These are phyloP conservation scores for Otus sunia DNA, from an alignment of 2,113 vertebrate species.

Conservation along the genomic window DNA sequence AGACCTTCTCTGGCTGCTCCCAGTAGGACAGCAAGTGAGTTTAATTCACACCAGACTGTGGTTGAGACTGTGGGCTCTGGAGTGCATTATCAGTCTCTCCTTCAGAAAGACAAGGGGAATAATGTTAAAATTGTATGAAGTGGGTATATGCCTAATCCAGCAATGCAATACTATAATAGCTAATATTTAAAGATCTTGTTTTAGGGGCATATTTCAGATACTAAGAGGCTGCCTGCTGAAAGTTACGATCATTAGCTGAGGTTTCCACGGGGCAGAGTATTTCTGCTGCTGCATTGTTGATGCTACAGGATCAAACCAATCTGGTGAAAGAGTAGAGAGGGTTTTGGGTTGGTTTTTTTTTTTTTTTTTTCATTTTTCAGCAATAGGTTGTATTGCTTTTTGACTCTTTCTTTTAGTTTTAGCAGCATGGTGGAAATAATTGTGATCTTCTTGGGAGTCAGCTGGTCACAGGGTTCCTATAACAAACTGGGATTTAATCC, in stretches of 20 bases:
- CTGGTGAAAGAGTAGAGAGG: neutral
- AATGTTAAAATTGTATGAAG: conserved; percentile 31
- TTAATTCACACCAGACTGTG: conserved; percentile 30
- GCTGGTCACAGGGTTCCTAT: neutral
- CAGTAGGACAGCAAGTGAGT: neutral
- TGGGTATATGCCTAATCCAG: neutral
- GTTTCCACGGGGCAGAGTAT: neutral
- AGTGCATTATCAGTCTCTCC: neutral
- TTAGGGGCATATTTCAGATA: neutral
- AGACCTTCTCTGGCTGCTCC: neutral
- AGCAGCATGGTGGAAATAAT: neutral
- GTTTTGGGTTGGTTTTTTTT: too few relatives aligned
- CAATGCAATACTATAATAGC: neutral
- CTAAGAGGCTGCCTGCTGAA: conserved; percentile 3
- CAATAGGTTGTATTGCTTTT: neutral
- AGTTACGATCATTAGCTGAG: neutral
- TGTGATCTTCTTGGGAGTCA: neutral
- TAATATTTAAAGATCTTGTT: conserved; percentile 24
- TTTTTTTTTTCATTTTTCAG: neutral
- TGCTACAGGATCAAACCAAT: neutral
- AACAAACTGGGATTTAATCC: neutral
- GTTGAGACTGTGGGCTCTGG: neutral
- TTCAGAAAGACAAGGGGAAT: neutral
- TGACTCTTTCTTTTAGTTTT: neutral
- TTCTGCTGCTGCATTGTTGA: neutral